Evolutionary conservation across 2,888 invertebrate species (phyloP).

Genomic region (Limenitis arthemis): DNA sequence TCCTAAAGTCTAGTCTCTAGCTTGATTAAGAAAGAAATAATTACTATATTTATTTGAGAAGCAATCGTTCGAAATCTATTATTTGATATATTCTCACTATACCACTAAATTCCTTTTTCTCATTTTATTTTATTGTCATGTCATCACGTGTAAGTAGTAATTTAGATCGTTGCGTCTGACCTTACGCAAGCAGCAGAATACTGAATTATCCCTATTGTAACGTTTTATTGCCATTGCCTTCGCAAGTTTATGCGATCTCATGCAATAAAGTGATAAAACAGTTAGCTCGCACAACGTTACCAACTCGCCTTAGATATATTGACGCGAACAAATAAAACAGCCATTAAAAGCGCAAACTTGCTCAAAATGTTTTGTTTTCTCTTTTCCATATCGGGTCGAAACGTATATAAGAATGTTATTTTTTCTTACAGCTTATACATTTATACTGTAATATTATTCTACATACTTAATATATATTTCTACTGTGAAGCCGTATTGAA

Average conservation of each 20-base stretch:
- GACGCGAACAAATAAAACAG: slow-evolving; percentile 63
- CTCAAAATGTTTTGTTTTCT: slow-evolving; percentile 54
- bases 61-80: too few species aligned
- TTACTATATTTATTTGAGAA: too few species aligned
- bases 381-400: slow-evolving; percentile 33
- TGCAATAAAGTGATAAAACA: slow-evolving; percentile 71
- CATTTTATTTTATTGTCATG: neutral
- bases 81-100: too few species aligned
- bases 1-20: too few species aligned
- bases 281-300: slow-evolving; percentile 59
- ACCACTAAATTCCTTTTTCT: neutral
- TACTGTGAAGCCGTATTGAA: too few species aligned
- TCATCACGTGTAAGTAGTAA: slow-evolving; percentile 19
- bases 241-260: slow-evolving; percentile 63
- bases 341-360: slow-evolving; percentile 61
- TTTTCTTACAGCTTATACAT: neutral
- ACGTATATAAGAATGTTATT: neutral
- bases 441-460: neutral
- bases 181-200: slow-evolving; percentile 28
- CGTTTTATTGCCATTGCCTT: slow-evolving; percentile 56
- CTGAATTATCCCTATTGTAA: slow-evolving; percentile 44
- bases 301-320: slow-evolving; percentile 58
- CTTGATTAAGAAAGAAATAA: too few species aligned
- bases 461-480: too few species aligned
- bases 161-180: slow-evolving; percentile 17